A percentile compares a stretch with the other conserved stretches of the same genome.
Conservation (phyloP, 2,797 vertebrate species). For the Gastrophryne carolinensis region DNA sequence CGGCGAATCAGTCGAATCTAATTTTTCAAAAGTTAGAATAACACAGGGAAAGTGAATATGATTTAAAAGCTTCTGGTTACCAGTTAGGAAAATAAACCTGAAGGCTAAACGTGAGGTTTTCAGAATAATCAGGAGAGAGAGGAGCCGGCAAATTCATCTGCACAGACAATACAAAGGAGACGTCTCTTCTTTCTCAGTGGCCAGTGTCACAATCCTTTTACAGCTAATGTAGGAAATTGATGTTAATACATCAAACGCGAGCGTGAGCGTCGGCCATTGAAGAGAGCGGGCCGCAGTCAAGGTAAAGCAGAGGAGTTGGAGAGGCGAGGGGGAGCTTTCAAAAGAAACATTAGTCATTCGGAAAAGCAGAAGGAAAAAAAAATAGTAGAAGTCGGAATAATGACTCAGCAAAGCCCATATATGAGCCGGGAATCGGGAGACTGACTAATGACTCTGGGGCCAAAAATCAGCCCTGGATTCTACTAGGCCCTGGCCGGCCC, state of each 20-base stretch:
- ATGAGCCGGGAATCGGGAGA: too few species aligned
- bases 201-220: constrained; percentile 35
- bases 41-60: too few species aligned
- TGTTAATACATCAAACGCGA: neutral
- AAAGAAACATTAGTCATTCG: neutral
- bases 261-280: neutral
- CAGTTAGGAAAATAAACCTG: too few species aligned
- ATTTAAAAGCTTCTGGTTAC: too few species aligned
- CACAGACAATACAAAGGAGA: neutral
- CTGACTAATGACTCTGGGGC: too few species aligned
- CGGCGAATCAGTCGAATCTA: too few species aligned
- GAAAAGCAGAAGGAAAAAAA: neutral
- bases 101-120: too few species aligned
- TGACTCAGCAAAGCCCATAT: neutral
- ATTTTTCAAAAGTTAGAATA: too few species aligned
- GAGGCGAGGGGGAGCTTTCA: neutral
- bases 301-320: constrained; percentile 35
- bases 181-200: neutral
- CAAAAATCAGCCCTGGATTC: too few species aligned
- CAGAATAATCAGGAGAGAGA: neutral
- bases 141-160: neutral
- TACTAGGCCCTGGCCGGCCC: too few species aligned
- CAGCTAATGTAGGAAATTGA: constrained; percentile 17
- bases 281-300: constrained; percentile 12
- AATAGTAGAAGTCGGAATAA: neutral